These are phyloP conservation scores for Peromyscus leucopus DNA, from an alignment of 2,113 vertebrate species.

Conservation along the genomic window DNA sequence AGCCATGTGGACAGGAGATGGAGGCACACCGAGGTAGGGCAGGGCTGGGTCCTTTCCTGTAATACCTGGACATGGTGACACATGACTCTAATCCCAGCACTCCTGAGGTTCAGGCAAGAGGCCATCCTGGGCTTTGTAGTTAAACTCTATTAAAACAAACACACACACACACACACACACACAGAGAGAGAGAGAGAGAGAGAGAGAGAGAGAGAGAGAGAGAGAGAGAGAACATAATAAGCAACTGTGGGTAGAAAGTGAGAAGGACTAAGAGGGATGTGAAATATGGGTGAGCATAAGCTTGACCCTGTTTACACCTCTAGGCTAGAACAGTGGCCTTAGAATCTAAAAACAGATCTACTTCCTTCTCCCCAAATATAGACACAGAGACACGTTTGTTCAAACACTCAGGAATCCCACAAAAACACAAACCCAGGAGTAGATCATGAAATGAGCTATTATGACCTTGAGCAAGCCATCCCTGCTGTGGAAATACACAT, in stretches of 20 bases:
- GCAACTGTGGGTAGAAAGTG: background rate
- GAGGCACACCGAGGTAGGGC: background rate
- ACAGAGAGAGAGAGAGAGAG: no score
- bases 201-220: background rate
- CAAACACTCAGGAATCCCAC: no score
- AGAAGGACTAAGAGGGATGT: background rate
- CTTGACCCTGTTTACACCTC: background rate
- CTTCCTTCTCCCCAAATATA: background rate
- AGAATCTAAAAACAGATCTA: background rate
- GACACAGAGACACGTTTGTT: no score
- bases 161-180: no score
- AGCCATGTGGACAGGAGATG: background rate
- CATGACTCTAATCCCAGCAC: background rate
- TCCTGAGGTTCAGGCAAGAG: no score
- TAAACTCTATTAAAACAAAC: background rate
- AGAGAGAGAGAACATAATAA: background rate
- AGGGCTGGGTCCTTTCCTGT: background rate
- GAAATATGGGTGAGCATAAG: background rate
- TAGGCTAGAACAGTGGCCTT: background rate
- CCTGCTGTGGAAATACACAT: no score
- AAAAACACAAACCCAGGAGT: background rate
- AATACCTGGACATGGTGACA: no score
- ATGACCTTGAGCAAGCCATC: constrained; percentile 21
- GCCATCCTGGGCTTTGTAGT: background rate
- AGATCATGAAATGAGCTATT: background rate